Evolutionary conservation across 2,888 invertebrate species (phyloP).

Genomic region (Eristalis arbustorum): DNA sequence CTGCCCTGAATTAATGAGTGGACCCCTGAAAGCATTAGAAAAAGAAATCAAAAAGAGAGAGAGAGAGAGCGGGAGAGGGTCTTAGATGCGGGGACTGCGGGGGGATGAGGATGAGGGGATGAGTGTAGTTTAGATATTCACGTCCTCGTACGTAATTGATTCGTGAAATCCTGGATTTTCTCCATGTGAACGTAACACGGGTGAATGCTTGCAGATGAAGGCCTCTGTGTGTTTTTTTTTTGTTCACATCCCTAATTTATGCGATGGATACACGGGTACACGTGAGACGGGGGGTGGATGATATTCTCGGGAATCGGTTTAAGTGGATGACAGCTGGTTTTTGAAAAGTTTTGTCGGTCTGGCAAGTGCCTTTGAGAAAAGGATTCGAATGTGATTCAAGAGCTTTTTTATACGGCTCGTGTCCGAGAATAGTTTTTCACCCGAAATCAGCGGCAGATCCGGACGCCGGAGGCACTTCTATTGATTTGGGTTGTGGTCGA

Average conservation of each 20-base stretch:
- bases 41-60: background rate
- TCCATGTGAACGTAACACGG: conserved; percentile 46
- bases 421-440: background rate
- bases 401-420: too few species aligned
- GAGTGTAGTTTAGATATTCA: conserved; percentile 22
- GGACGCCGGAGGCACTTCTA: too few species aligned
- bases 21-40: conserved; percentile 29
- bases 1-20: conserved; percentile 67
- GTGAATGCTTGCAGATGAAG: conserved; percentile 44
- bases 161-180: conserved; percentile 41
- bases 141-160: conserved; percentile 55
- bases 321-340: conserved; percentile 50
- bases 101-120: background rate
- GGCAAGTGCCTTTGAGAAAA: background rate
- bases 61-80: background rate
- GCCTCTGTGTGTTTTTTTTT: conserved; percentile 4
- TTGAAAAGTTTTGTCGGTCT: conserved; percentile 32
- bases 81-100: background rate
- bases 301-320: conserved; percentile 13
- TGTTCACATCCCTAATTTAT: conserved; percentile 57
- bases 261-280: conserved; percentile 21
- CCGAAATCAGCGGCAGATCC: background rate
- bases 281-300: background rate
- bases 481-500: background rate
- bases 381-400: conserved; percentile 1